Percentiles rank a stretch among this genome's conserved stretches.
Conservation (phyloP, 1,140 invertebrate genomes). For the Lasioglossum albipes region DNA sequence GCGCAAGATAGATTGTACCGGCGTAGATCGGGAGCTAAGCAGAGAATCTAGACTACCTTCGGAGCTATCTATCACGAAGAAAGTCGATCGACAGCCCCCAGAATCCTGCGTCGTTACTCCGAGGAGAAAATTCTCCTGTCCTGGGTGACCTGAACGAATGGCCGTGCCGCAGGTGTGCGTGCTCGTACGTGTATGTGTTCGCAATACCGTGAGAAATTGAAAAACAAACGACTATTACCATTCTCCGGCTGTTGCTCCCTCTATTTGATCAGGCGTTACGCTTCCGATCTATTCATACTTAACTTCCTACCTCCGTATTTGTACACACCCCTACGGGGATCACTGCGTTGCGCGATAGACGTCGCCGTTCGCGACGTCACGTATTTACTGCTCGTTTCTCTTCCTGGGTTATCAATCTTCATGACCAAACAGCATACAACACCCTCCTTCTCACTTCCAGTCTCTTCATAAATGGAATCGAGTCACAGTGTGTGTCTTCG, state of each 20-base stretch:
- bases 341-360: not conserved
- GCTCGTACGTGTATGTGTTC: not conserved
- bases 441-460: too few species aligned
- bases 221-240: constrained; percentile 52
- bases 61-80: constrained; percentile 49
- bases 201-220: constrained; percentile 40
- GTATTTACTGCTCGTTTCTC: not conserved
- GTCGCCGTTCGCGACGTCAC: not conserved
- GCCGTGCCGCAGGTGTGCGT: not conserved
- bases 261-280: constrained; percentile 22
- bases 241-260: constrained; percentile 34
- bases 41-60: constrained; percentile 46
- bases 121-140: constrained; percentile 22
- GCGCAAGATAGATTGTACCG: constrained; percentile 16
- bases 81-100: constrained; percentile 32
- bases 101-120: constrained; percentile 27
- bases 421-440: not conserved
- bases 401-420: constrained; percentile 8
- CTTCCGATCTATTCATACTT: constrained; percentile 1
- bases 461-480: not conserved
- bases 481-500: not conserved
- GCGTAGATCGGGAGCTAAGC: constrained; percentile 8
- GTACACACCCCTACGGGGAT: not conserved
- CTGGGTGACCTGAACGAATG: constrained; percentile 17
- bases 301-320: constrained; percentile 22